Base-by-base conservation (phyloP, 1,140 invertebrate species). In the Probaryconus sp. region DNA sequence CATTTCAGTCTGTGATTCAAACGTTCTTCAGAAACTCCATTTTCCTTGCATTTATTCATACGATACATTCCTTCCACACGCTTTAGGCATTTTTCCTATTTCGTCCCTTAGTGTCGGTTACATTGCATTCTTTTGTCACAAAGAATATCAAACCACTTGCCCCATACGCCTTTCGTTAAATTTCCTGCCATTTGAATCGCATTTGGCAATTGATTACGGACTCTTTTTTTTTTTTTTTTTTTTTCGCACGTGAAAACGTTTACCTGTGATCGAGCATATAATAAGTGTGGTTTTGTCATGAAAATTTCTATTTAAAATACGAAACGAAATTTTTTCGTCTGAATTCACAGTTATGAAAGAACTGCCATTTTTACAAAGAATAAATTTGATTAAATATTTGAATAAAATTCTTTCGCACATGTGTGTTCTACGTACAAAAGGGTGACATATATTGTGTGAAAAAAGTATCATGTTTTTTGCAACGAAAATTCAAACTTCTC, bases 11-110 rank as follows among this genome's bases (percentile, higher is more conserved):
- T 42, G 51, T 33, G 64, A 53, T 68, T 72, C 51, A 43, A 69
- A 53, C 58, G 31, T 61, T 69, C 40, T 48, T 68, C 35, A 1
- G 35, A 51, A 65, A 69, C 51, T 69, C 56, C 63, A 69, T 69
- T 77, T 77, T 72, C 74, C 40, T 72, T 72, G 45, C 68, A 72
- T 77, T 77, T 77, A 77, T 77, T 77, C 74, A 72, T 77, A 72
- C 45, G 51, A 65, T 56, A 77, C 63, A 65, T 72, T 72, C 61
- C 20, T 63, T 65, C 33, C 58, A 14, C 68, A 38, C 40, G 33
- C 37, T 21, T 9, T 20, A 68, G 63, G 68, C 63, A 64, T 60
- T 69, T 76, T 76, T 72, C 56, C 61, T 38, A 43, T 71, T 56
- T 51, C 38, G 43, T 33, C 42, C 26, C 13, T 11, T 48, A 3